These are phyloP conservation scores for Rhinolophus ferrumequinum DNA, from an alignment of 2,113 vertebrate species.

Conservation along the genomic window DNA sequence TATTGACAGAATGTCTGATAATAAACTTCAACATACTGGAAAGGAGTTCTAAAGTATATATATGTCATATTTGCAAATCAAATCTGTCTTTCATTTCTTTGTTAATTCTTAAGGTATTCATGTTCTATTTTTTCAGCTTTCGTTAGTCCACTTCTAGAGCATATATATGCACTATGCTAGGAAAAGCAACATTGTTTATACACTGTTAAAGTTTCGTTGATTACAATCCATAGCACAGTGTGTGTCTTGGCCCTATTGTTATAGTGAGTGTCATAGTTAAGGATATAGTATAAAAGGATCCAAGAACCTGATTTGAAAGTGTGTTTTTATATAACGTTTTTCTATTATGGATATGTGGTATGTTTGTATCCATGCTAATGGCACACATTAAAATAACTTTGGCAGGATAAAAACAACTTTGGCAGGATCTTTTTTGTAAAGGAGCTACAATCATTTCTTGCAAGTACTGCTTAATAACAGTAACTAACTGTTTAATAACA, in stretches of 20 bases:
- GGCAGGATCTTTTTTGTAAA: not conserved
- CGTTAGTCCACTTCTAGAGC: not conserved
- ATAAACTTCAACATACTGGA: slow-evolving; percentile 39
- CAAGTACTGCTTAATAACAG: not conserved
- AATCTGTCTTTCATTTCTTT: slow-evolving; percentile 40
- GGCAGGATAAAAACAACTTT: not conserved
- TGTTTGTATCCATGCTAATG: not conserved
- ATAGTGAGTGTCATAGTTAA: not conserved
- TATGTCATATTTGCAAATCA: not conserved
- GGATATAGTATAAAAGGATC: slow-evolving; percentile 1
- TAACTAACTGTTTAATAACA: not conserved
- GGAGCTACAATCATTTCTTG: not conserved
- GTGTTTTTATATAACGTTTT: slow-evolving; percentile 40
- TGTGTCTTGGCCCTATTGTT: not conserved
- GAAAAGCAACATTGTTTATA: not conserved
- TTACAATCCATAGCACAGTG: not conserved
- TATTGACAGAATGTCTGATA: slow-evolving; percentile 41
- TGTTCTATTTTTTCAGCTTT: slow-evolving; percentile 33
- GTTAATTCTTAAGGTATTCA: slow-evolving; percentile 20
- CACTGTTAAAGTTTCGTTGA: not conserved
- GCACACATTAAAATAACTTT: not conserved
- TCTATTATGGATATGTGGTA: not conserved
- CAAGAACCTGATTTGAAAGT: not conserved
- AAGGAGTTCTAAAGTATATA: not conserved
- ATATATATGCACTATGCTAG: not conserved